Evolutionary conservation across 2,797 vertebrate genomes (phyloP).

Genomic region (Pelodytes ibericus): DNA sequence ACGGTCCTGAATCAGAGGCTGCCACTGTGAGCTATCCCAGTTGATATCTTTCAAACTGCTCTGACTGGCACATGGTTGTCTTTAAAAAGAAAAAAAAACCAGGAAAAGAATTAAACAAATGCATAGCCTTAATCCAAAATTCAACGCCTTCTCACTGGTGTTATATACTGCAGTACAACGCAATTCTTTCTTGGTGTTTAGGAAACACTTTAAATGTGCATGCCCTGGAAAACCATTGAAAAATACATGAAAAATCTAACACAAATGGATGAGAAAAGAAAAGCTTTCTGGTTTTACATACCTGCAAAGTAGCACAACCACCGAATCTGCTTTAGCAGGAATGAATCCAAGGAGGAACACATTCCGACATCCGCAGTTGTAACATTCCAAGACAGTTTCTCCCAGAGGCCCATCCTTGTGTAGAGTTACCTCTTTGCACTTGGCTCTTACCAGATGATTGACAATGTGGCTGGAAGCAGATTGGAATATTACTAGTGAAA

Average conservation of each 20-base stretch:
- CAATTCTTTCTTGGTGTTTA: too few relatives aligned
- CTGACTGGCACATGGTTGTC: constrained; percentile 98
- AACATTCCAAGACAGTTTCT: constrained; percentile 94
- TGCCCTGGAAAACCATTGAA: too few relatives aligned
- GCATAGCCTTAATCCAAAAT: too few relatives aligned
- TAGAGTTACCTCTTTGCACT: constrained; percentile 97
- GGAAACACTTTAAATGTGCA: too few relatives aligned
- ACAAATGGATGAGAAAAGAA: too few relatives aligned
- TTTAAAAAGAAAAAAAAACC: constrained; percentile 59
- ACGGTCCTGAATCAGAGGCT: constrained; percentile 96
- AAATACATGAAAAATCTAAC: too few relatives aligned
- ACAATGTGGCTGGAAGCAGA: constrained; percentile 88
- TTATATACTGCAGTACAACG: too few relatives aligned
- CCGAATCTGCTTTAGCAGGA: constrained; percentile 94
- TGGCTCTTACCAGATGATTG: constrained; percentile 96
- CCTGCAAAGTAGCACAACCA: constrained; percentile 97
- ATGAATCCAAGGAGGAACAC: constrained; percentile 97
- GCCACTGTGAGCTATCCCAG: constrained; percentile 99
- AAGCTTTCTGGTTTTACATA: constrained; percentile 58
- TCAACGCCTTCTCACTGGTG: too few relatives aligned
- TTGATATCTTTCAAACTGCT: constrained; percentile 99
- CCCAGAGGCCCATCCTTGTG: constrained; percentile 96
- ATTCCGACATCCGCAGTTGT: constrained; percentile 96
- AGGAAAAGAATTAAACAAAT: too few relatives aligned
- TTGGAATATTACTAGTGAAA: neutral